phyloP scores from a whole-genome alignment of 1,140 invertebrate species.

The Paracyclopina nana region DNA sequence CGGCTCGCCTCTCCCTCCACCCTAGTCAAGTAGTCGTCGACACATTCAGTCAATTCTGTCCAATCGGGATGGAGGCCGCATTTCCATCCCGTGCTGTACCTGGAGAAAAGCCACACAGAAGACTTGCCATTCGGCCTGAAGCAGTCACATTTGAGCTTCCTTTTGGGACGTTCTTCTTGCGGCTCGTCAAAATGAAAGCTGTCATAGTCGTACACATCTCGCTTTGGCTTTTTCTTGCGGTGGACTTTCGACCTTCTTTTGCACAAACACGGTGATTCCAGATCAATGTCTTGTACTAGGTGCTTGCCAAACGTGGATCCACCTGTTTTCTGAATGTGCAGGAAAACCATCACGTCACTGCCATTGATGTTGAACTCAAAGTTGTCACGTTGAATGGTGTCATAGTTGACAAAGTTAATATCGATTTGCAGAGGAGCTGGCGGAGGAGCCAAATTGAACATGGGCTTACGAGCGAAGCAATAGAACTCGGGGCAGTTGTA shows the following conservation, averaged over 20 bases:
- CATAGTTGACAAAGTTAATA: background rate
- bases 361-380: slow-evolving; percentile 40
- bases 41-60: slow-evolving; percentile 80
- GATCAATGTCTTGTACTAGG: slow-evolving; percentile 62
- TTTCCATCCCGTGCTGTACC: slow-evolving; percentile 96
- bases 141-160: slow-evolving; percentile 46
- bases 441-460: no score
- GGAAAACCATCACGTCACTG: slow-evolving; percentile 89
- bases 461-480: no score
- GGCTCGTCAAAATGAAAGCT: background rate
- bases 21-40: slow-evolving; percentile 63
- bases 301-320: slow-evolving; percentile 86
- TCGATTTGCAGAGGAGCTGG: no score
- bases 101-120: slow-evolving; percentile 90
- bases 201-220: background rate
- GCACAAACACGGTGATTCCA: slow-evolving; percentile 67
- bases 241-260: slow-evolving; percentile 35
- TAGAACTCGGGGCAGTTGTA: no score
- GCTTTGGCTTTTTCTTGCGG: slow-evolving; percentile 36
- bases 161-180: background rate
- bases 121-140: slow-evolving; percentile 47
- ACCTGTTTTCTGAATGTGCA: slow-evolving; percentile 93
- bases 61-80: slow-evolving; percentile 96
- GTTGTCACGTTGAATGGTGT: slow-evolving; percentile 4
- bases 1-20: slow-evolving; percentile 43